Evolutionary conservation across 2,113 vertebrate species (phyloP), one percentile per base, ranked within the genome.

Genomic region (Otolemur garnettii): DNA sequence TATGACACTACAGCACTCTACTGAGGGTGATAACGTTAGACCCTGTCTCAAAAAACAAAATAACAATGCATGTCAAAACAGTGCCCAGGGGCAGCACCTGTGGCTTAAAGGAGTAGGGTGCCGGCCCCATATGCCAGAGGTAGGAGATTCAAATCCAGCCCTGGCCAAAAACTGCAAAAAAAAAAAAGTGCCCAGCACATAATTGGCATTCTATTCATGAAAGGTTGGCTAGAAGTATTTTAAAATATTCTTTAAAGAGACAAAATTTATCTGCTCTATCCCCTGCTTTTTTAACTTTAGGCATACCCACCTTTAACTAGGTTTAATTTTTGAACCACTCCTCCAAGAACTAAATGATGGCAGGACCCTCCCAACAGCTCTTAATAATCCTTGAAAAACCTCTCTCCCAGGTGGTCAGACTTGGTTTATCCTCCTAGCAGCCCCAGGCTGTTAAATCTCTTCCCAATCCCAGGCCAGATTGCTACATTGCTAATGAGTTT

Each of bases 171-270:
- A 38, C 38, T 38, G 38, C 38, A 38, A 38, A 38, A 38, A 38
- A 38, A 38, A 38, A 38, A 38, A 38, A 78, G 12, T 71, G 50
- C 64, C 50, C 62, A 62, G 74, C 26, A 91, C 33, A 57, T 38
- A 84, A 90, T 14, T 26, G 13, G 33, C 26, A 4, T 18, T 84
- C 77, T 77, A 35, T 71, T 50, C 45, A 10, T 50, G 8, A 88
- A 64, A 90, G 86, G 26, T 3, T 88, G 50, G 38, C 50, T 87
- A 83, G 59, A 75, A 85, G 14, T 42, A 55, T 22, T 80, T 87
- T 45, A 68, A 17, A 93, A 83, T 14, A 15, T 83, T 84, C 78
- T 71, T 83, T 75, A 69, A 96, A 79, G 85, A 60, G 24, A 93
- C 74, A 85, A 89, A 75, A 33, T 38, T 81, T 72, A 66, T n/a